A percentile compares a stretch with the other conserved stretches of the same genome.
Conservation (phyloP, 1,140 invertebrate genomes). For the Cotesia chilonis region DNA sequence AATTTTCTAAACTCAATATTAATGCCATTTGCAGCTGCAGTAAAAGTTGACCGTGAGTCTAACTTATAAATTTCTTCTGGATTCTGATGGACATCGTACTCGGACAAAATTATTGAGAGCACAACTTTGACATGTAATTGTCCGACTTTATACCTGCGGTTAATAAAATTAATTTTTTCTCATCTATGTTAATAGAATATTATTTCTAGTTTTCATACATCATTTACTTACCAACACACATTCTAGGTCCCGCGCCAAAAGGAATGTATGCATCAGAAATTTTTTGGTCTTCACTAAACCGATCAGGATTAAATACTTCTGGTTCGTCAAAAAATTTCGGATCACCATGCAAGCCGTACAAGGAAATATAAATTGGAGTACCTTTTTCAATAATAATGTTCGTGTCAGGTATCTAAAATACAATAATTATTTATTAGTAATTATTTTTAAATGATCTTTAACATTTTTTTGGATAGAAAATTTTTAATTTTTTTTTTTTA, state of each 20-base stretch:
- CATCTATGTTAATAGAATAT: background rate
- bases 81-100: conserved; percentile 62
- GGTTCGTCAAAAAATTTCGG: conserved; percentile 49
- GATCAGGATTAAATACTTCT: conserved; percentile 49
- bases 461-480: background rate
- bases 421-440: conserved; percentile 13
- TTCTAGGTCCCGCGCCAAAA: conserved; percentile 47
- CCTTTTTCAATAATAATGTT: conserved; percentile 54
- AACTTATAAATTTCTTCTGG: conserved; percentile 47
- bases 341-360: conserved; percentile 61
- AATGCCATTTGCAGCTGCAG: conserved; percentile 50
- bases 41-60: conserved; percentile 55
- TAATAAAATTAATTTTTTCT: conserved; percentile 9
- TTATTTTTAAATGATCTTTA: background rate
- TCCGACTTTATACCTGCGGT: conserved; percentile 71
- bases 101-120: conserved; percentile 61
- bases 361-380: conserved; percentile 45
- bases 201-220: background rate
- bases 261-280: conserved; percentile 47
- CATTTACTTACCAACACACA: conserved; percentile 46
- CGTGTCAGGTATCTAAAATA: conserved; percentile 53
- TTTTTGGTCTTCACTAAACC: conserved; percentile 47
- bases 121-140: conserved; percentile 73
- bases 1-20: conserved; percentile 43
- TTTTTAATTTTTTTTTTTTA: too few relatives aligned